Conservation (phyloP, 2,113 vertebrate genomes). For the Colossoma macropomum region DNA sequence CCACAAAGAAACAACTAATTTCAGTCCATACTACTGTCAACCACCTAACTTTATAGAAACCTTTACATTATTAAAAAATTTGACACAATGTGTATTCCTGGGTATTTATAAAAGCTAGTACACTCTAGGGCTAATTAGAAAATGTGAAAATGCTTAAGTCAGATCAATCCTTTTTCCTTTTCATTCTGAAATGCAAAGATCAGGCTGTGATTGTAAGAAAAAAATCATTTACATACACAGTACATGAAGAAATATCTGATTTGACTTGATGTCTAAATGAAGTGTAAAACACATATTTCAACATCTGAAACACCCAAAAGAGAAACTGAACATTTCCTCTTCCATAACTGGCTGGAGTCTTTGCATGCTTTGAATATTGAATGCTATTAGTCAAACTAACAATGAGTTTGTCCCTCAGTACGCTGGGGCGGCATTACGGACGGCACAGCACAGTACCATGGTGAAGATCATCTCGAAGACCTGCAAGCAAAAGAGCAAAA, state of each 20-base stretch:
- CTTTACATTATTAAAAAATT: neutral
- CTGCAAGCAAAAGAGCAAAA: conserved; percentile 13
- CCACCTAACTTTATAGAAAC: neutral
- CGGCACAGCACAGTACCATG: conserved; percentile 53
- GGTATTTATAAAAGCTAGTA: neutral
- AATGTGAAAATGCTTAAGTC: neutral
- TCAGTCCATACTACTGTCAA: neutral
- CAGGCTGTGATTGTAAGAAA: neutral
- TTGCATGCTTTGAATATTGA: no score
- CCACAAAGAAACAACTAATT: neutral
- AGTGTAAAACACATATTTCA: neutral
- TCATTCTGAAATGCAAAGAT: neutral
- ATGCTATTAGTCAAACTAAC: neutral
- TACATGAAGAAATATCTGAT: conserved; percentile 1
- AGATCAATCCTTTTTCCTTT: no score
- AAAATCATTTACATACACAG: neutral
- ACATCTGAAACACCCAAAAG: neutral
- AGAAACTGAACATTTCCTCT: neutral
- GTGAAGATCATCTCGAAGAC: conserved; percentile 57
- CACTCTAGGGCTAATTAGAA: neutral
- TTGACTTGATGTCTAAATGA: neutral
- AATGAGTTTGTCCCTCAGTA: conserved; percentile 24
- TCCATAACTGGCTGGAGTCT: neutral
- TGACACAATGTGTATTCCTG: neutral
- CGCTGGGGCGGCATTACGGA: conserved; percentile 44